Percentiles rank a stretch among this genome's conserved stretches.
These are phyloP conservation scores for Drosophila conformis DNA, from an alignment of 2,888 invertebrate species.

Conservation along the genomic window DNA sequence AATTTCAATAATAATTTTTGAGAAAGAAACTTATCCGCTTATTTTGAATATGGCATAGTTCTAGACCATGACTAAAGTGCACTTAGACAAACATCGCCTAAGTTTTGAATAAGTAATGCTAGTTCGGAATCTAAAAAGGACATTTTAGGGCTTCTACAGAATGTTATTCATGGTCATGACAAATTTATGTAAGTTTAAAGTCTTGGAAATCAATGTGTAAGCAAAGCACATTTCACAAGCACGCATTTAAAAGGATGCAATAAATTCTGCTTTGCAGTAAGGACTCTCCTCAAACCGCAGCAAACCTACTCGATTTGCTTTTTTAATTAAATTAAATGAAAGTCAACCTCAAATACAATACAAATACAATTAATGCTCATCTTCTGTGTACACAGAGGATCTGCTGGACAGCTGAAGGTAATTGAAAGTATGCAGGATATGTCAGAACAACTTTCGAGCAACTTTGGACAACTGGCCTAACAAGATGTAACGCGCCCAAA, in stretches of 20 bases:
- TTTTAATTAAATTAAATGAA: constrained; percentile 2
- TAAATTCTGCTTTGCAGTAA: not conserved
- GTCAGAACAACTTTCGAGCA: constrained; percentile 1
- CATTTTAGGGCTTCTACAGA: not conserved
- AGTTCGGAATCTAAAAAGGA: not conserved
- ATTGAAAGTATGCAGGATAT: constrained; percentile 8
- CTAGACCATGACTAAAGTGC: not conserved
- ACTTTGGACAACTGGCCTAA: constrained; percentile 21
- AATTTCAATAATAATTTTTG: not conserved
- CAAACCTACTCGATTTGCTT: not conserved
- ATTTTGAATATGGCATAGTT: not conserved
- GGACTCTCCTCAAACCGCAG: not conserved
- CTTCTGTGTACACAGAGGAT: not conserved
- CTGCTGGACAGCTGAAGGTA: constrained; percentile 10
- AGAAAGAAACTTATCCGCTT: not conserved
- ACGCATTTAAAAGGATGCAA: not conserved
- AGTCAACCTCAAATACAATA: not conserved
- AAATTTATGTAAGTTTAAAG: not conserved
- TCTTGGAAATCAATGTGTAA: not conserved
- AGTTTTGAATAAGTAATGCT: not conserved
- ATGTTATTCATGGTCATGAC: not conserved
- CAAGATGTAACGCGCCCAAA: constrained; percentile 11
- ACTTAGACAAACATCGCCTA: not conserved
- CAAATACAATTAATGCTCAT: not conserved
- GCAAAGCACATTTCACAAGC: not conserved